These are phyloP conservation scores for Balaeniceps rex DNA, from an alignment of 2,113 vertebrate species.

Conservation along the genomic window DNA sequence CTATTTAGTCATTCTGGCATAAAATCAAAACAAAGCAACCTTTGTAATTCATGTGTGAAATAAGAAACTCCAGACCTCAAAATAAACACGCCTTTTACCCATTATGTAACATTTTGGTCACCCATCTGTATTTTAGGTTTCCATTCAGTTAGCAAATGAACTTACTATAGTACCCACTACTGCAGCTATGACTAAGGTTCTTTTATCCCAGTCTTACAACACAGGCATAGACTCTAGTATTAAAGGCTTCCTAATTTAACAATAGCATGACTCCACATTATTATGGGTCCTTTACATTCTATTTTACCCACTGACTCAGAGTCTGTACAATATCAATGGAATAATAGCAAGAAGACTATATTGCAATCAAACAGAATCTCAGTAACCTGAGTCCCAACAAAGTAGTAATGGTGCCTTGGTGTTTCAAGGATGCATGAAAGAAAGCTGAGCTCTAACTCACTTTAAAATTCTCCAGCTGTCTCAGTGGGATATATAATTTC, in stretches of 20 bases:
- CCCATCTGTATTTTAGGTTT: not conserved
- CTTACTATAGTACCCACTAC: not conserved
- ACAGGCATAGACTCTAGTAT: not conserved
- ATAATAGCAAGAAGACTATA: not conserved
- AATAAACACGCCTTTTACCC: not conserved
- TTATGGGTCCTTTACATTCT: not conserved
- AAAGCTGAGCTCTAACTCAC: not conserved
- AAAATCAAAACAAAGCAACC: conserved; percentile 38
- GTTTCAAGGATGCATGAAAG: not conserved
- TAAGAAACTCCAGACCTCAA: conserved; percentile 21
- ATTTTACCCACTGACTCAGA: not conserved
- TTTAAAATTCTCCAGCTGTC: not conserved
- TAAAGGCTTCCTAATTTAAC: not conserved
- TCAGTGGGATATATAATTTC: not conserved
- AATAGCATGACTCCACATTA: not conserved
- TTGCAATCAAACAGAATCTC: not conserved
- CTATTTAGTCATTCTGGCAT: conserved; percentile 4
- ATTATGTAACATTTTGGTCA: conserved; percentile 2
- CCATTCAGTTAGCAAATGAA: conserved; percentile 8
- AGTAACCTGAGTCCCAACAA: not conserved
- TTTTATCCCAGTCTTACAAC: not conserved
- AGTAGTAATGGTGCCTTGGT: not conserved
- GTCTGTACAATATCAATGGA: not conserved
- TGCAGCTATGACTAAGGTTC: not conserved
- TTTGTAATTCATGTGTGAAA: conserved; percentile 65